Percentiles rank a stretch among this genome's conserved stretches.
Evolutionary conservation across 2,113 vertebrate species (phyloP).

Genomic region (Corvus hawaiiensis): DNA sequence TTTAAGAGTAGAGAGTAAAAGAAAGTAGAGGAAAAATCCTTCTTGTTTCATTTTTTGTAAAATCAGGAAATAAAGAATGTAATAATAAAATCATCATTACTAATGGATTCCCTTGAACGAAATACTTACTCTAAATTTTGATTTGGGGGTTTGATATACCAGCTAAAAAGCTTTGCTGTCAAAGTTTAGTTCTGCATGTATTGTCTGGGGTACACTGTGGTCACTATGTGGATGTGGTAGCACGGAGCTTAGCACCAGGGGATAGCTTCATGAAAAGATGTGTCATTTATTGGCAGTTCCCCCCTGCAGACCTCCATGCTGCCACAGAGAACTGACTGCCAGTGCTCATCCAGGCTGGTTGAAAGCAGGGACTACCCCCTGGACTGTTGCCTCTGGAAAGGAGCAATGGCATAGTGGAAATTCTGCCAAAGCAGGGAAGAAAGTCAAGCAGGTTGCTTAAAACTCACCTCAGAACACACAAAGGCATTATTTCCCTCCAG

Average conservation of each 20-base stretch:
- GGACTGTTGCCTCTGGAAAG: neutral
- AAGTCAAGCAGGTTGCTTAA: neutral
- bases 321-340: neutral
- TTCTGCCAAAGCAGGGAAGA: neutral
- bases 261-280: neutral
- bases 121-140: neutral
- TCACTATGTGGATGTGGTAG: neutral
- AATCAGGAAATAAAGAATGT: neutral
- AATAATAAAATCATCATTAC: neutral
- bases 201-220: neutral
- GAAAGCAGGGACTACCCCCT: neutral
- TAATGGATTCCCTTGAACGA: neutral
- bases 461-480: neutral
- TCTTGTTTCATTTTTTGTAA: neutral
- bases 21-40: neutral
- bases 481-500: neutral
- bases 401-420: neutral
- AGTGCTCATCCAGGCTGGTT: neutral
- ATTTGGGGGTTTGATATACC: neutral
- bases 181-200: neutral
- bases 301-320: neutral
- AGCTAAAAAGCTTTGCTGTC: neutral
- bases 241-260: neutral
- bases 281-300: neutral
- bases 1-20: constrained; percentile 1